Evolutionary conservation across 2,888 invertebrate species (phyloP).

Genomic region (Phyllotreta striolata): DNA sequence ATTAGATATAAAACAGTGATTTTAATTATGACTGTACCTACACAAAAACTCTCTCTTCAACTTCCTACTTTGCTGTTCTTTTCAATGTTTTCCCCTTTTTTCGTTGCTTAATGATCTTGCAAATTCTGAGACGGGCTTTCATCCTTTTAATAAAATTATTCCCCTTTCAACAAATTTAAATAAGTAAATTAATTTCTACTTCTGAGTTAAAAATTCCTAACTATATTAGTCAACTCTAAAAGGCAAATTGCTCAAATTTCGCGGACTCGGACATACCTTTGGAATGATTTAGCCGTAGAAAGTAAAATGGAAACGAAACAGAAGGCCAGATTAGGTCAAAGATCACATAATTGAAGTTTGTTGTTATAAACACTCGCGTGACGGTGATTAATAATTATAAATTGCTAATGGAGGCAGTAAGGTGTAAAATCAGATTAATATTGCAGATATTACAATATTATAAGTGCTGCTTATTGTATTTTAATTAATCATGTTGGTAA

Average conservation of each 20-base stretch:
- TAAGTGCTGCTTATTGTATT: not conserved
- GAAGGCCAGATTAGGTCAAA: constrained; percentile 17
- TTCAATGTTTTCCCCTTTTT: no score
- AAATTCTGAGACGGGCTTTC: no score
- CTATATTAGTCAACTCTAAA: no score
- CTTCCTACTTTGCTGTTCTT: no score
- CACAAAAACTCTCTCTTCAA: no score
- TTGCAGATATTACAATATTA: constrained; percentile 6
- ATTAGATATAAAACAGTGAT: no score
- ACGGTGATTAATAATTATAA: constrained; percentile 7
- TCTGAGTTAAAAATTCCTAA: no score
- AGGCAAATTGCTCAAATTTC: not conserved
- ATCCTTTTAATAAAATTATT: no score
- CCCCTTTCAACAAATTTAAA: no score
- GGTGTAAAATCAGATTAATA: constrained; percentile 3
- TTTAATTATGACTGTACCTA: no score
- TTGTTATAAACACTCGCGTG: not conserved
- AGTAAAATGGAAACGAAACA: constrained; percentile 1
- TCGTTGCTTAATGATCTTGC: no score
- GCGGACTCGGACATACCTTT: not conserved
- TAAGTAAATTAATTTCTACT: no score
- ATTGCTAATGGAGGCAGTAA: not conserved
- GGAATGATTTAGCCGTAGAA: constrained; percentile 3
- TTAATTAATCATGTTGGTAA: not conserved
- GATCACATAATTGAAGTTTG: constrained; percentile 8